phyloP scores from a whole-genome alignment of 2,797 vertebrate genomes.

The Heterohyrax brucei region DNA sequence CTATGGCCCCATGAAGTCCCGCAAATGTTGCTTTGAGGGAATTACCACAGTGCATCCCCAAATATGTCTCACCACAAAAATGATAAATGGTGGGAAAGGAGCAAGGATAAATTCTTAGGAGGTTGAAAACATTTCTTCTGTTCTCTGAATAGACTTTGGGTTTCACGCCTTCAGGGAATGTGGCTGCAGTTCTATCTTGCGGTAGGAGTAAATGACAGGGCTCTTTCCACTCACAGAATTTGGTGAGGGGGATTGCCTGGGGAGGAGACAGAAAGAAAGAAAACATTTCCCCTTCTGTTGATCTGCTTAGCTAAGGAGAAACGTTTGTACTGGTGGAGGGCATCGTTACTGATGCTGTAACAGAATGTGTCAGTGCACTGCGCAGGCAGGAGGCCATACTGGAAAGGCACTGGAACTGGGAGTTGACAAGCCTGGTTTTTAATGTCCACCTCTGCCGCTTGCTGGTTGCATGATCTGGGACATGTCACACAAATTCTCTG shows the following conservation, averaged over 20 bases:
- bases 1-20: slow-evolving; percentile 62
- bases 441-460: not conserved
- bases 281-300: not conserved
- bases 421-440: not conserved
- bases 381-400: not conserved
- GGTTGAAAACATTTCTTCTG: slow-evolving; percentile 38
- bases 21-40: slow-evolving; percentile 68
- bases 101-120: slow-evolving; percentile 36
- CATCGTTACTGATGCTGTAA: not conserved
- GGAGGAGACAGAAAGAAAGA: not conserved
- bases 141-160: not conserved
- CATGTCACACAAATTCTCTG: not conserved
- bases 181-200: not conserved
- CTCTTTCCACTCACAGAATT: not conserved
- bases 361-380: no score
- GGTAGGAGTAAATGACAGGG: not conserved
- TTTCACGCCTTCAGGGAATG: slow-evolving; percentile 20
- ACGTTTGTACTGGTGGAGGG: not conserved
- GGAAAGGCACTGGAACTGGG: not conserved
- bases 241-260: not conserved
- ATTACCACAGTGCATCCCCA: slow-evolving; percentile 67
- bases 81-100: slow-evolving; percentile 71
- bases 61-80: slow-evolving; percentile 78
- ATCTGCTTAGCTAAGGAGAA: slow-evolving; percentile 30
- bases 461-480: not conserved